Base-by-base conservation (phyloP, 92 coral and sea anemone species). In the Hydrozoanthus gracilis region DNA sequence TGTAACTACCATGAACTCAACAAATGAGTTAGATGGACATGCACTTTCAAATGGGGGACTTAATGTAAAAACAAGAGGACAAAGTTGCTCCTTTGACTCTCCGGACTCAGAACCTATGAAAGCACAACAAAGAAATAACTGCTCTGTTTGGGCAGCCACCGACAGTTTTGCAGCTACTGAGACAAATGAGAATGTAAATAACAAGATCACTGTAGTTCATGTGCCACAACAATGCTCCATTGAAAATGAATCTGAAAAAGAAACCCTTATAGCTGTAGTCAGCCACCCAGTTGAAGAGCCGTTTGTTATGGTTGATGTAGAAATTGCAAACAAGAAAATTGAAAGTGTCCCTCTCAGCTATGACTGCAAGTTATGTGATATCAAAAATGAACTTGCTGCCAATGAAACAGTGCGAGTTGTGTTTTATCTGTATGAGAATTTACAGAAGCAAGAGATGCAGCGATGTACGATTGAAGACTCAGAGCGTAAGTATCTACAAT, bases 401-500 rank as follows among this genome's bases (percentile, higher is more conserved):
- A 88, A 91, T 88, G 94, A 91, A 85, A 71, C 89, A 18, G 87
- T 91, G 72, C 67, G 87, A 86, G 92, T 91, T 64, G 94, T 88
- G 54, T 91, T 88, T 82, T 91, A 85, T 52, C 89, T 91, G 78
- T 86, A 91, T 74, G 92, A 91, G 49, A 88, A 74, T 49, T 75
- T 91, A 18, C 88, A 86, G 54, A 91, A 88, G 72, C 86, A 89
- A 54, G 89, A 82, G 15, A 46, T 80, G 14, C 85, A 61, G 56
- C 60, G 83, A 16, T 91, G 92, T 86, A 84, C 89, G 55, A 90
- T 65, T 10, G 74, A 83, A 16, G 84, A 88, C 58, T 88, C 94
- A 2, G 87, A 86, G 76, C 78, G 94, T 91, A 80, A 55, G 89
- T 85, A 73, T 1, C 44, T 13, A 5, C 44, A 58, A 78, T 46